Base-by-base conservation (phyloP, 2,113 vertebrate genomes). In the Hydrochoerus hydrochaeris region DNA sequence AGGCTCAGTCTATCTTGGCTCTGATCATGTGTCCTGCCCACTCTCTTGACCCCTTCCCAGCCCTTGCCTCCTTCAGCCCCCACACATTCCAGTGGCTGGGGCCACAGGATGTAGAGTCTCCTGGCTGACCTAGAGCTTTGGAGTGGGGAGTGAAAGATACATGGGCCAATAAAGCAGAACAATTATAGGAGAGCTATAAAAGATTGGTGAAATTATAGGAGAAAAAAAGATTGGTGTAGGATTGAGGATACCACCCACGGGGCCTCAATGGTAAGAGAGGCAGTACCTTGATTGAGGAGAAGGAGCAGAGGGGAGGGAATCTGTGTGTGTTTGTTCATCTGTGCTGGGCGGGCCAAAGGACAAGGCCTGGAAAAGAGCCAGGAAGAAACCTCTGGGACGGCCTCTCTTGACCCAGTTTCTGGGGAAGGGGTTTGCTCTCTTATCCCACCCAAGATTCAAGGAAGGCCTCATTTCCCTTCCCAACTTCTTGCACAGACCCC, bases 11-110 rank as follows among this genome's bases (percentile, higher is more conserved):
- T 97, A 12, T 98, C 94, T 81, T 54, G 81, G 80, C 84, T 93
- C 63, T 80, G 69, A 94, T 96, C 97, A 97, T 97, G 97, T 98
- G 98, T 96, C 94, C 90, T 95, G 65, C 75, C 94, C 85, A 80
- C 95, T 95, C 95, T 86, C 93, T 84, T 41, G 22, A 73, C 71
- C 67, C 19, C 20, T 49, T 49, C 14, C 63, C 57, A 62, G 44
- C n/a, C 69, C 91, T 80, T 91, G 71, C 73, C 94, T 63, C 38
- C 85, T 94, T 73, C 91, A 80, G 85, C 96, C 97, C 93, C 73
- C 96, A 80, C 97, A 97, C 90, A 98, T 98, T 98, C 98, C 97
- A 90, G 38, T 49, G 92, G 88, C 82, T 57, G 77, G 85, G 58
- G 60, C 22, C 63, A 90, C 91, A 87, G 46, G 93, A 97, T 96